phyloP scores from a whole-genome alignment of 1,140 invertebrate species.

The Hylyphantes graminicola region DNA sequence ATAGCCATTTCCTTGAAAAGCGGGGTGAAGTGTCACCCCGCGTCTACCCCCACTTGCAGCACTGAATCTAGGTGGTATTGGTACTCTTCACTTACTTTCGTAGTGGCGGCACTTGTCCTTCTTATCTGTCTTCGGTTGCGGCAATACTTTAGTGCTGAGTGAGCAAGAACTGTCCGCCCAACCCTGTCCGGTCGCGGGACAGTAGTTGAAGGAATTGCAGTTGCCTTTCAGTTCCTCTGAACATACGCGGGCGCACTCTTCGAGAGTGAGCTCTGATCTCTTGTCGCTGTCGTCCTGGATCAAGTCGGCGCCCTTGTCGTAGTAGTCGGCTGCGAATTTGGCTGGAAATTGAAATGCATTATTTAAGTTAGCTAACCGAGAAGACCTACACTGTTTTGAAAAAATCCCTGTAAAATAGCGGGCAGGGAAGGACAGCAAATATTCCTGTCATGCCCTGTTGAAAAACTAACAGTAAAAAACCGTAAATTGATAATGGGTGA shows the following conservation, averaged over 20 bases:
- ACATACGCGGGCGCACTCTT: conserved; percentile 45
- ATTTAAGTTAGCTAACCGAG: neutral
- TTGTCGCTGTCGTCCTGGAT: conserved; percentile 13
- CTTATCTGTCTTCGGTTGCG: neutral
- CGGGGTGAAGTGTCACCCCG: too few relatives aligned
- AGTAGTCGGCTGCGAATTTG: conserved; percentile 41
- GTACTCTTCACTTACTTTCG: conserved; percentile 53
- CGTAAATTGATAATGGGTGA: too few relatives aligned
- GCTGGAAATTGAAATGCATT: conserved; percentile 2
- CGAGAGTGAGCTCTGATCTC: neutral
- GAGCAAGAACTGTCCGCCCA: conserved; percentile 22
- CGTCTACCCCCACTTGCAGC: too few relatives aligned
- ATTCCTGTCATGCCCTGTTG: too few relatives aligned
- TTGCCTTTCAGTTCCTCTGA: conserved; percentile 41
- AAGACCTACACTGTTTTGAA: too few relatives aligned
- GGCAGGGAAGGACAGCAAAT: too few relatives aligned
- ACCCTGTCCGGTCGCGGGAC: neutral
- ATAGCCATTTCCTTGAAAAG: too few relatives aligned
- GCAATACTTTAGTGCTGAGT: conserved; percentile 4
- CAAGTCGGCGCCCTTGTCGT: conserved; percentile 29
- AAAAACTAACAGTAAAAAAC: too few relatives aligned
- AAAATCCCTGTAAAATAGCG: too few relatives aligned
- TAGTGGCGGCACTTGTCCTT: conserved; percentile 29
- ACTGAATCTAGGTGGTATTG: too few relatives aligned
- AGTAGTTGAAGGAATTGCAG: conserved; percentile 53